These are phyloP conservation scores for Falco columbarius DNA, from an alignment of 2,797 vertebrate species.

Conservation along the genomic window DNA sequence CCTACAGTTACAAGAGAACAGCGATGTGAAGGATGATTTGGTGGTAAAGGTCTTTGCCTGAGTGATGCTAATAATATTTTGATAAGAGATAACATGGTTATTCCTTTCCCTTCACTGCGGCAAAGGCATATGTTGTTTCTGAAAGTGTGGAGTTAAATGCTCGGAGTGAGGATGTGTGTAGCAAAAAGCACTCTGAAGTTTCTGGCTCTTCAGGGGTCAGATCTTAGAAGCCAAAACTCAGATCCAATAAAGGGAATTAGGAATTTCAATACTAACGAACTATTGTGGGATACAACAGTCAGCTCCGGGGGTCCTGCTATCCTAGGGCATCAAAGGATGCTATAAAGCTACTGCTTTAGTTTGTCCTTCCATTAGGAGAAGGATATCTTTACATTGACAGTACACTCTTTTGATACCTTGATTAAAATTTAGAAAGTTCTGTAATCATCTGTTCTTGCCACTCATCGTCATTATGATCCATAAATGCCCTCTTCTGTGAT, in stretches of 20 bases:
- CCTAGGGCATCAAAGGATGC: slow-evolving; percentile 51
- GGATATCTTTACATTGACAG: slow-evolving; percentile 28
- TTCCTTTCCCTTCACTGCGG: neutral
- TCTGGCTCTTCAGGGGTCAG: slow-evolving; percentile 16
- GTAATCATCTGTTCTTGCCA: slow-evolving; percentile 41
- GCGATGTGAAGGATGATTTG: neutral
- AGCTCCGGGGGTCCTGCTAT: slow-evolving; percentile 21
- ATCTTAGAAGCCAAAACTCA: slow-evolving; percentile 32
- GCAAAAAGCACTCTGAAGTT: slow-evolving; percentile 8
- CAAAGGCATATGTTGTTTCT: neutral
- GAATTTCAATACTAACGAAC: slow-evolving; percentile 55
- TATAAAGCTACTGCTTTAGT: slow-evolving; percentile 18
- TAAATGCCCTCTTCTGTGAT: slow-evolving; percentile 43
- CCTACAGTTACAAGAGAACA: neutral
- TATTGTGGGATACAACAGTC: slow-evolving; percentile 30
- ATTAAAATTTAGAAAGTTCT: slow-evolving; percentile 65
- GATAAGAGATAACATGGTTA: neutral
- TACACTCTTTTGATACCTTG: slow-evolving; percentile 53
- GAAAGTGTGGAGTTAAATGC: neutral
- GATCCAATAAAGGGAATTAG: slow-evolving; percentile 51
- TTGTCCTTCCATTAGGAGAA: slow-evolving; percentile 28
- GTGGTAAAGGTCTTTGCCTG: neutral
- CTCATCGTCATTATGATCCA: slow-evolving; percentile 33
- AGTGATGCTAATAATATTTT: neutral
- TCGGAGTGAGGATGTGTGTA: neutral